Percentiles rank a stretch among this genome's conserved stretches.
phyloP scores from a whole-genome alignment of 2,888 invertebrate genomes.

The Sphaerophoria taeniata region DNA sequence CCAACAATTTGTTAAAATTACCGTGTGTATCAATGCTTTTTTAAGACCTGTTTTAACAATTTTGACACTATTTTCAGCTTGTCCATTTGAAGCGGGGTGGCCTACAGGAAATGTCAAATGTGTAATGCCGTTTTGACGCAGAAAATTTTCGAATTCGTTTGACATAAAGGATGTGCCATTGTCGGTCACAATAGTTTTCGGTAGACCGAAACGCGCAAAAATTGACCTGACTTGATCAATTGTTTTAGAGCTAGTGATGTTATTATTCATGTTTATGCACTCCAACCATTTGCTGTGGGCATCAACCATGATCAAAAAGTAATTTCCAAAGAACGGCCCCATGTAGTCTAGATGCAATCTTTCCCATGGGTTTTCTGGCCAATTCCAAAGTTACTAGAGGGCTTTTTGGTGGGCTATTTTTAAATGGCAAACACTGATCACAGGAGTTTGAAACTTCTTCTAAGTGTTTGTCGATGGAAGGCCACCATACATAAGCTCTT shows the following conservation, averaged over 20 bases:
- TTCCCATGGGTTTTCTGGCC: constrained; percentile 69
- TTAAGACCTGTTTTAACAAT: constrained; percentile 43
- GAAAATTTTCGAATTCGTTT: constrained; percentile 67
- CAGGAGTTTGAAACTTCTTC: constrained; percentile 70
- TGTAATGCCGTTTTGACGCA: constrained; percentile 53
- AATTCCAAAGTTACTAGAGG: constrained; percentile 52
- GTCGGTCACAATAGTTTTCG: constrained; percentile 73
- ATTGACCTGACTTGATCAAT: constrained; percentile 39
- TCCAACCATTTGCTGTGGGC: constrained; percentile 75
- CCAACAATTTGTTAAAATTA: constrained; percentile 8
- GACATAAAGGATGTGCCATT: constrained; percentile 75
- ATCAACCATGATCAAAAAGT: constrained; percentile 64
- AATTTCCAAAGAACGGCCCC: constrained; percentile 39
- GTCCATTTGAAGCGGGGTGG: constrained; percentile 35
- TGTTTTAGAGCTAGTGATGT: constrained; percentile 38
- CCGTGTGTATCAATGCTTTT: neutral
- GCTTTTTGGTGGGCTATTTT: constrained; percentile 31
- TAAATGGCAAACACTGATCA: constrained; percentile 33
- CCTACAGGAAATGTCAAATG: constrained; percentile 50
- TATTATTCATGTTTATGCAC: constrained; percentile 32
- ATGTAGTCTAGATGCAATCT: constrained; percentile 69
- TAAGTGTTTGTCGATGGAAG: constrained; percentile 68
- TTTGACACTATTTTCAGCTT: constrained; percentile 32
- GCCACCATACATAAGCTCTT: constrained; percentile 50
- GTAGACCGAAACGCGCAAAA: constrained; percentile 75